Evolutionary conservation across 2,113 vertebrate species (phyloP).

Genomic region (Zingel zingel): DNA sequence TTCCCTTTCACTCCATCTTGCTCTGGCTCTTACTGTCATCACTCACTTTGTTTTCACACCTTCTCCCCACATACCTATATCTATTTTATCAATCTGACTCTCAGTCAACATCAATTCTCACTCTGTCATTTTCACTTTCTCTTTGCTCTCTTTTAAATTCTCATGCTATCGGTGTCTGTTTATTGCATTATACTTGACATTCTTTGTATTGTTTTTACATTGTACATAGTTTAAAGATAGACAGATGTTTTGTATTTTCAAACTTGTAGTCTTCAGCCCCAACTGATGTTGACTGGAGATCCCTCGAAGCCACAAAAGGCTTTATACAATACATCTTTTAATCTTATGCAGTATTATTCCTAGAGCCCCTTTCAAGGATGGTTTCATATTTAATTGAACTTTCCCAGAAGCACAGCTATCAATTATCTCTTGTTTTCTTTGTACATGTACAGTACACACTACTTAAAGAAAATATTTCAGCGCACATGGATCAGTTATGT

Average conservation of each 20-base stretch:
- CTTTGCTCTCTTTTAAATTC: not conserved
- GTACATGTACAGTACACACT: too few relatives aligned
- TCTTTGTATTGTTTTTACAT: constrained; percentile 6
- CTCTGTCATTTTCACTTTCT: constrained; percentile 49
- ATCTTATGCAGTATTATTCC: too few relatives aligned
- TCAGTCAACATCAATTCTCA: constrained; percentile 47
- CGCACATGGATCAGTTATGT: not conserved
- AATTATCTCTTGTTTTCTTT: too few relatives aligned
- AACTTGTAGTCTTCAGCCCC: too few relatives aligned
- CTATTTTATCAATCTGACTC: constrained; percentile 45
- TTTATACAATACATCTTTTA: too few relatives aligned
- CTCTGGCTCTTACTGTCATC: constrained; percentile 59
- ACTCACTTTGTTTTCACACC: constrained; percentile 73
- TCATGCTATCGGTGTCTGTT: not conserved
- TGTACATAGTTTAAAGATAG: not conserved
- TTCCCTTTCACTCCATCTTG: constrained; percentile 30
- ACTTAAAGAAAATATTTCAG: not conserved
- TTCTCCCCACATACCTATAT: constrained; percentile 18
- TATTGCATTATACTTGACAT: not conserved
- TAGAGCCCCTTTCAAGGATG: too few relatives aligned
- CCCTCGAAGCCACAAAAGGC: too few relatives aligned
- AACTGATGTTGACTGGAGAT: too few relatives aligned
- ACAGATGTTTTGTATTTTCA: too few relatives aligned
- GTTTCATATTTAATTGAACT: too few relatives aligned
- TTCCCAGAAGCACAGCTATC: too few relatives aligned